Evolutionary conservation across 2,888 invertebrate species (phyloP).

Genomic region (Heliconius ethilla): DNA sequence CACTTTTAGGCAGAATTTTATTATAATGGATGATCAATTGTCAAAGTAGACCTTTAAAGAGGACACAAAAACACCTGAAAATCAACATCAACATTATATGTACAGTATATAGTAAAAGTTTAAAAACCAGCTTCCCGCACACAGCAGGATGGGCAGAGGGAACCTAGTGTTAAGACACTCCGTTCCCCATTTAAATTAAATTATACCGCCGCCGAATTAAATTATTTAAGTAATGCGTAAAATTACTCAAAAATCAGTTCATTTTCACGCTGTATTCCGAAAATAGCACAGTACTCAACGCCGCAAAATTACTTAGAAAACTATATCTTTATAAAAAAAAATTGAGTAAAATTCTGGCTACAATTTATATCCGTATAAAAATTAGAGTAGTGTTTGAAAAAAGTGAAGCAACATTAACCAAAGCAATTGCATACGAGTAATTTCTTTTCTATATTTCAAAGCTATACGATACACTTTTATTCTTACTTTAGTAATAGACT

Average conservation of each 20-base stretch:
- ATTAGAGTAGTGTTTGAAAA: background rate
- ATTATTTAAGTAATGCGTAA: no score
- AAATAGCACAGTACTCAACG: no score
- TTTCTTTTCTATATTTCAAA: background rate
- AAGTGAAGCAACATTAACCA: background rate
- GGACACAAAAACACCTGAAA: background rate
- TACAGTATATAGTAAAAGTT: background rate
- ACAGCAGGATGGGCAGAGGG: no score
- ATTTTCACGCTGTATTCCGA: no score
- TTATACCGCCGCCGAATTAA: no score
- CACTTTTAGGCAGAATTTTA: background rate
- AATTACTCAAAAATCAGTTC: no score
- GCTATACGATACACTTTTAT: background rate
- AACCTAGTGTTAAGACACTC: no score
- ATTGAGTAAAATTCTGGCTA: background rate
- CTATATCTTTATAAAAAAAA: background rate
- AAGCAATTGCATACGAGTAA: background rate
- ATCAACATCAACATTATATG: slow-evolving; percentile 6
- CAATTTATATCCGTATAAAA: background rate
- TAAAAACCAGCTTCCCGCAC: no score
- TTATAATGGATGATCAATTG: background rate
- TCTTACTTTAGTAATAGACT: background rate
- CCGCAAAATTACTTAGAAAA: background rate
- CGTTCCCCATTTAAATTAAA: no score
- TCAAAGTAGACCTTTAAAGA: background rate